Conservation (phyloP, 2,113 vertebrate species). For the Tiliqua scincoides region DNA sequence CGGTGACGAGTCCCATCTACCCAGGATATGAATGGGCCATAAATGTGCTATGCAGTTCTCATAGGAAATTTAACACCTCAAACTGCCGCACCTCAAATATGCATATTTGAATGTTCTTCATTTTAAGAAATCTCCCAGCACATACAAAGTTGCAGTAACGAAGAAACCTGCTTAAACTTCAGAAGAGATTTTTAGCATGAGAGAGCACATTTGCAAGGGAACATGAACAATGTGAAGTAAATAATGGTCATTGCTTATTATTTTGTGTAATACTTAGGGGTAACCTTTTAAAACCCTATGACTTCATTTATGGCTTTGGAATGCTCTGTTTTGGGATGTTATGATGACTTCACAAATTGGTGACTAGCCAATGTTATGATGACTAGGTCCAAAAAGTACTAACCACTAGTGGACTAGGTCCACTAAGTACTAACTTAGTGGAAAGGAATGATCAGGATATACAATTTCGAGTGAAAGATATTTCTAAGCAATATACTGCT, state of each 20-base stretch:
- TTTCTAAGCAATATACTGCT: background rate
- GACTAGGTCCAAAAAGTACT: background rate
- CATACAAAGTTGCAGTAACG: background rate
- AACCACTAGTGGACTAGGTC: background rate
- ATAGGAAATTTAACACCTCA: background rate
- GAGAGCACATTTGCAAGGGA: background rate
- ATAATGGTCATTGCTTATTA: background rate
- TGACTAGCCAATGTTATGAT: background rate
- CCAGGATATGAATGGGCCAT: too few species aligned
- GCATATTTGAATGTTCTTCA: background rate
- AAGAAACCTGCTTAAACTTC: background rate
- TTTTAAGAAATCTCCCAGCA: background rate
- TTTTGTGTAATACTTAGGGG: background rate
- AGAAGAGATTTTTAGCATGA: background rate
- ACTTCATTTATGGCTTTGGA: background rate
- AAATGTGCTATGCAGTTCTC: background rate
- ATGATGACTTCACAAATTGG: background rate
- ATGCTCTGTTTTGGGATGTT: background rate
- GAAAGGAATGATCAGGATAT: background rate
- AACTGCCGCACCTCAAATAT: background rate
- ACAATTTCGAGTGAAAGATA: background rate
- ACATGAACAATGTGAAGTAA: background rate
- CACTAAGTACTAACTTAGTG: background rate
- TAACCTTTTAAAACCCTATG: too few species aligned
- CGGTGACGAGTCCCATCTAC: too few species aligned